Evolutionary conservation across 2,113 vertebrate genomes (phyloP).

Genomic region (Podilymbus podiceps): DNA sequence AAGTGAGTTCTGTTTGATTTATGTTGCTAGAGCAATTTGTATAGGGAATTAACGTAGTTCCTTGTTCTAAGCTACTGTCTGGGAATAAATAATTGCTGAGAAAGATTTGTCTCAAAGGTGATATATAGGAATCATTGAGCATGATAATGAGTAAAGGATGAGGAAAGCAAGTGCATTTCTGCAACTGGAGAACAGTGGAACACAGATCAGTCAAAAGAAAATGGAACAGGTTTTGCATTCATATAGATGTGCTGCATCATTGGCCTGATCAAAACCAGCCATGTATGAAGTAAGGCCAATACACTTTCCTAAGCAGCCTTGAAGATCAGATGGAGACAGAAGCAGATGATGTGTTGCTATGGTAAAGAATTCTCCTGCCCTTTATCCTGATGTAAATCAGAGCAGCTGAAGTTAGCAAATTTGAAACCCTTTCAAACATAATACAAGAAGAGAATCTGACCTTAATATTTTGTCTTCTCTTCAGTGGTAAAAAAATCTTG

Average conservation of each 20-base stretch:
- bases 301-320: background rate
- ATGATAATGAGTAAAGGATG: background rate
- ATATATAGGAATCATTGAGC: background rate
- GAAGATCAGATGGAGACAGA: background rate
- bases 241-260: background rate
- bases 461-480: background rate
- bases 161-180: background rate
- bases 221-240: rapidly evolving
- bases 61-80: background rate
- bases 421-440: background rate
- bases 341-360: background rate
- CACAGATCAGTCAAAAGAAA: background rate
- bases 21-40: background rate
- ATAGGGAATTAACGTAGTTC: background rate
- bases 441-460: background rate
- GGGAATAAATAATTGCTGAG: background rate
- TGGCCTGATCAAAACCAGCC: background rate
- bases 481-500: background rate
- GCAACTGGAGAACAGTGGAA: background rate
- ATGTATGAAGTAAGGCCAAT: background rate
- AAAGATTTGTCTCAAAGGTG: background rate
- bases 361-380: background rate
- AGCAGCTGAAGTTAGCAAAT: background rate
- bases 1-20: background rate
- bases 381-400: background rate